These are phyloP conservation scores for Anisognathus igniventris DNA, from an alignment of 2,797 vertebrate genomes.

Conservation along the genomic window DNA sequence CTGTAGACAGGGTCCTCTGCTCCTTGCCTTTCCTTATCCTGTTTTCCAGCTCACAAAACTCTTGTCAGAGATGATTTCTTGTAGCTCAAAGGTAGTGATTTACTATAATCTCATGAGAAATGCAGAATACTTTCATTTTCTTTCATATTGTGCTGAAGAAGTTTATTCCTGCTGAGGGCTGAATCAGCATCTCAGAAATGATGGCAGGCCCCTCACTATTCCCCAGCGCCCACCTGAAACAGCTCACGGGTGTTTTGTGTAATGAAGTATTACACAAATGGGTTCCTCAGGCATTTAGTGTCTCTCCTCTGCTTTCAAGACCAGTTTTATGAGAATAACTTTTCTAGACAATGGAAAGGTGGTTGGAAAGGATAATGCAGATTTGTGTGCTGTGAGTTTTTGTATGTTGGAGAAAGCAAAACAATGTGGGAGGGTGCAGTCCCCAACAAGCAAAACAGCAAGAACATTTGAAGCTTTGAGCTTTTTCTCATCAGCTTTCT, in stretches of 20 bases:
- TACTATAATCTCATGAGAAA: neutral
- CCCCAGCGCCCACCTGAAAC: neutral
- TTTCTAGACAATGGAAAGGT: neutral
- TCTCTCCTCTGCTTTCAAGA: neutral
- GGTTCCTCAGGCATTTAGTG: neutral
- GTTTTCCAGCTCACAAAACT: neutral
- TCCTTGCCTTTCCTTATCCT: neutral
- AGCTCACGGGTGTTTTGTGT: neutral
- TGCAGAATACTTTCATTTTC: neutral
- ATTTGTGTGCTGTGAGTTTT: neutral
- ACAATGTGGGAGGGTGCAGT: fast-evolving
- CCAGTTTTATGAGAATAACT: neutral
- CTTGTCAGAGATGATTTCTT: neutral
- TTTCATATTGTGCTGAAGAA: neutral
- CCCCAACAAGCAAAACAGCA: neutral
- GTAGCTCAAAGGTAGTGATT: neutral
- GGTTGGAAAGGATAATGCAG: neutral
- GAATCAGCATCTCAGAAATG: fast-evolving
- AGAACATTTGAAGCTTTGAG: neutral
- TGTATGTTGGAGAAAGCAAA: neutral
- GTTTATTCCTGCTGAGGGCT: neutral
- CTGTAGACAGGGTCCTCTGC: neutral
- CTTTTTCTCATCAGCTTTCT: slow-evolving; percentile 43
- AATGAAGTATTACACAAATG: neutral
- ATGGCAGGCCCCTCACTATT: neutral